Conservation (phyloP, 2,888 invertebrate genomes). For the Agrochola litura region DNA sequence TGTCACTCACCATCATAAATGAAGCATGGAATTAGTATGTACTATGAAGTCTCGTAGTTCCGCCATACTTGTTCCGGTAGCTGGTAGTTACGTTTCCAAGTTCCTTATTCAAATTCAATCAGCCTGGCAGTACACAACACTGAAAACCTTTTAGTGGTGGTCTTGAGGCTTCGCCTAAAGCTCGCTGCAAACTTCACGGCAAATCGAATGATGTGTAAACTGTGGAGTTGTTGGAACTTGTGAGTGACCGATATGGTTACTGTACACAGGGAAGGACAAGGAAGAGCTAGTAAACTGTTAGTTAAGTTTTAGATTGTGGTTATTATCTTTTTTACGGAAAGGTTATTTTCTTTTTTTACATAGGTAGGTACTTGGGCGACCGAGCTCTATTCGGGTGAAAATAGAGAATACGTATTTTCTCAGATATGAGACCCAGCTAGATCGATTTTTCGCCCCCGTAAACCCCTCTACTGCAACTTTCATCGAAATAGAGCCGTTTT, state of each 20-base stretch:
- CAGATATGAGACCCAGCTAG: no score
- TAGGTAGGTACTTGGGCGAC: no score
- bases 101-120: conserved; percentile 64
- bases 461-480: no score
- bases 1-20: not conserved
- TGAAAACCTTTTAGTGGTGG: conserved; percentile 69
- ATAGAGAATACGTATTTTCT: no score
- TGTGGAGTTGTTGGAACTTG: conserved; percentile 13
- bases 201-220: conserved; percentile 26
- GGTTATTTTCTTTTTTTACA: not conserved
- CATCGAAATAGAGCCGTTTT: no score
- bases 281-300: not conserved
- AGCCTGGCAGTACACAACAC: conserved; percentile 60
- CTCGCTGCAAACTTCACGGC: conserved; percentile 44
- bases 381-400: no score
- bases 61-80: conserved; percentile 26
- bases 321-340: not conserved
- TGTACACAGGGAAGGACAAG: not conserved
- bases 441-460: no score
- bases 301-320: not conserved
- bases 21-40: not conserved
- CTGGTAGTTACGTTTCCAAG: conserved; percentile 40
- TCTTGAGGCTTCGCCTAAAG: conserved; percentile 44
- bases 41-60: conserved; percentile 6
- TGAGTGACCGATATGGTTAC: conserved; percentile 12